Percentiles rank a stretch among this genome's conserved stretches.
Conservation (phyloP, 2,888 invertebrate genomes). For the Aspidiotus destructor region DNA sequence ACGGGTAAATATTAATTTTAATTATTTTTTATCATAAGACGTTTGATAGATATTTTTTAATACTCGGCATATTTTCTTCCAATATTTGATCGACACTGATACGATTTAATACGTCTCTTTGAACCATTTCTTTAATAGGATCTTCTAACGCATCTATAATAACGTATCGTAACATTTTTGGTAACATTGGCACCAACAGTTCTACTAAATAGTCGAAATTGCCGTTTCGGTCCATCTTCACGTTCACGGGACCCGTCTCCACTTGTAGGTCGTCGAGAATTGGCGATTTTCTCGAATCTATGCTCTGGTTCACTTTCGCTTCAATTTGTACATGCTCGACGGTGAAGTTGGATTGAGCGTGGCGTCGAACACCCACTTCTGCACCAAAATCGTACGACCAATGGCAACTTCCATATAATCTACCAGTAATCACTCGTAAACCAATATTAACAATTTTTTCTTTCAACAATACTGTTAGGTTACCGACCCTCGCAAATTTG, state of each 20-base stretch:
- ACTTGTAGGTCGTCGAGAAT: conserved; percentile 63
- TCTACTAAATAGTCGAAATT: conserved; percentile 73
- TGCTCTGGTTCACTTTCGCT: conserved; percentile 59
- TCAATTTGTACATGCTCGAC: conserved; percentile 60
- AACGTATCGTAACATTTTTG: conserved; percentile 74
- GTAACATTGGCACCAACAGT: conserved; percentile 66
- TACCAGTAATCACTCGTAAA: conserved; percentile 68
- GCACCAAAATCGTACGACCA: conserved; percentile 60
- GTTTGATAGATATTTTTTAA: conserved; percentile 42
- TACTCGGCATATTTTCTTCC: conserved; percentile 55
- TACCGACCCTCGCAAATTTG: conserved; percentile 69
- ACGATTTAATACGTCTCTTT: conserved; percentile 55
- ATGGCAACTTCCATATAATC: conserved; percentile 61
- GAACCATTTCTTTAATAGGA: conserved; percentile 61
- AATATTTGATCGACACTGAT: conserved; percentile 65
- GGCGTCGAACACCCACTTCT: conserved; percentile 44
- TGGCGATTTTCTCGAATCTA: conserved; percentile 67
- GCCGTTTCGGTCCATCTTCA: conserved; percentile 66
- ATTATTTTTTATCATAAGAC: background rate
- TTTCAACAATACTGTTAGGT: conserved; percentile 61
- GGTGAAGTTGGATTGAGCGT: conserved; percentile 66
- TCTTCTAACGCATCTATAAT: conserved; percentile 76
- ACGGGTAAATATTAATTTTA: too few relatives aligned
- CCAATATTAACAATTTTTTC: conserved; percentile 59
- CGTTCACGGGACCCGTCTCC: conserved; percentile 71